Evolutionary conservation across 2,888 invertebrate genomes (phyloP).

Genomic region (Willowsia nigromaculata): DNA sequence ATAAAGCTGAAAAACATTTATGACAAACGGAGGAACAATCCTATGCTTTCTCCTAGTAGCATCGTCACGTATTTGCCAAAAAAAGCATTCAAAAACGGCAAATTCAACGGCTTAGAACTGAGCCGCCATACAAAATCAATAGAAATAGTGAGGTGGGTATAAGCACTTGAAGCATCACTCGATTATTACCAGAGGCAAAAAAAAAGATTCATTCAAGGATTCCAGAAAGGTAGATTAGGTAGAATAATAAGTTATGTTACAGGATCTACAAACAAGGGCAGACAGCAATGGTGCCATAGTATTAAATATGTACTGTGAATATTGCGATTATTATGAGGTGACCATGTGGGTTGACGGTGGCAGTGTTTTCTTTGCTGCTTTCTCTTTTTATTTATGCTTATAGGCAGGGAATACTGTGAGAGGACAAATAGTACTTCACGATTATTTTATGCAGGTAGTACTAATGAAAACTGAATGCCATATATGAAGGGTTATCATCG

Average conservation of each 20-base stretch:
- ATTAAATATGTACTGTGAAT: constrained; percentile 57
- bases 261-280: constrained; percentile 52
- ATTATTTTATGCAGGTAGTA: background rate
- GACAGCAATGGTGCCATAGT: constrained; percentile 69
- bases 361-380: constrained; percentile 7
- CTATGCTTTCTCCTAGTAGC: background rate
- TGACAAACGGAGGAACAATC: background rate
- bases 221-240: constrained; percentile 60
- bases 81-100: background rate
- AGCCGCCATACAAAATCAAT: background rate
- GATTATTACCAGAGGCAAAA: background rate
- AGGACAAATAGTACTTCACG: constrained; percentile 45
- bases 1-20: constrained; percentile 36
- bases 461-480: constrained; percentile 1
- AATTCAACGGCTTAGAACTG: background rate
- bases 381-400: constrained; percentile 35
- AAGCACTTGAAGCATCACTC: background rate
- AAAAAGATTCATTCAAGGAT: constrained; percentile 44
- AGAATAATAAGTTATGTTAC: constrained; percentile 10
- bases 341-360: constrained; percentile 4
- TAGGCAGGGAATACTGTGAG: constrained; percentile 23
- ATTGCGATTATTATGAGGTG: constrained; percentile 29
- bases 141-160: background rate
- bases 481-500: constrained; percentile 14
- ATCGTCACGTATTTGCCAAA: background rate